Evolutionary conservation across 2,797 vertebrate species (phyloP), one percentile per base, ranked within the genome.

Genomic region (Myotis findleyi): DNA sequence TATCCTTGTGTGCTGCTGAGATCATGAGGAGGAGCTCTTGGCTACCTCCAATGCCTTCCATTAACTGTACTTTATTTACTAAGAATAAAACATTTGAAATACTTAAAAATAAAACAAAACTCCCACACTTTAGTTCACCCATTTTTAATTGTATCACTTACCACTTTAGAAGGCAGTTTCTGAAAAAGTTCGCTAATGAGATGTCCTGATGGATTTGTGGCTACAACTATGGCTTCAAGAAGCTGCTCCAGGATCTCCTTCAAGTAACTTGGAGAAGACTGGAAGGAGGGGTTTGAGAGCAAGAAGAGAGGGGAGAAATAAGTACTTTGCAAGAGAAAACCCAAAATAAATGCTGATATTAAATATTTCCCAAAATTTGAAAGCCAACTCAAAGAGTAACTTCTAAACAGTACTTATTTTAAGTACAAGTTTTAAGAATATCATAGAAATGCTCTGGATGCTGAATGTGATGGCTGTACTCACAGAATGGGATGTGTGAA

Each of bases 81-180:
- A 86, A 72, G 59, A 86, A 73, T 73, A 85, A 75, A 92, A 93
- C 72, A 91, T 68, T 59, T 84, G 6, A 84, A 89, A 47, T 89
- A 91, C 41, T 95, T 85, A 69, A 92, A 86, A 95, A n/a, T 30
- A 49, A 59, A 55, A 20, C 0, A 57, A 57, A 41, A 36, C 18
- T 59, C n/a, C 47, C 55, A 41, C 23, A 91, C 49, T 68, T 87
- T 68, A 95, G 89, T 55, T 86, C 21, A 94, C 47, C 2, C 33
- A 21, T 13, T 18, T 76, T 83, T 75, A 66, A 77, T 1, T 53
- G 23, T 13, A 93, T 95, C n/a, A 98, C 97, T 89, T 98, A 99
- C 99, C 99, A 99, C 99, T 99, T 99, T 99, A 93, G 99, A 99
- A 92, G 99, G 99, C 97, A 99, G 99, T 95, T 99, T 99, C 99